Percentiles rank a stretch among this genome's conserved stretches.
Evolutionary conservation across 35 echinoderm and acorn worm species (phyloP).

Genomic region (Eucidaris tribuloides): DNA sequence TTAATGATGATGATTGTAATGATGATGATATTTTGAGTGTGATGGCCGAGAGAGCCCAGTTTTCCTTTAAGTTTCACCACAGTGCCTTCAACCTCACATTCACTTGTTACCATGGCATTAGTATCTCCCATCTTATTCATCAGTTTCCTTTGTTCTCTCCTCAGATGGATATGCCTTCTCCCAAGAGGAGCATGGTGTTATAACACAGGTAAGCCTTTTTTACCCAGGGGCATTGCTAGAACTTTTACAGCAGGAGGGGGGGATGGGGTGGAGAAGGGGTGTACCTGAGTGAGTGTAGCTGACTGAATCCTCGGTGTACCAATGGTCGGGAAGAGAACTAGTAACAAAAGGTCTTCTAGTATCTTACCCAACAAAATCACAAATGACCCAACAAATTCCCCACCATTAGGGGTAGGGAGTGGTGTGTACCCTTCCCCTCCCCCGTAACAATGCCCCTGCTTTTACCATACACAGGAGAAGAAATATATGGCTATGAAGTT

Average conservation of each 20-base stretch:
- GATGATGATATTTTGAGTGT: not conserved
- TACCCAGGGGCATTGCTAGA: not conserved
- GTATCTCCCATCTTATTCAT: not conserved
- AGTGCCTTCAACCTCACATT: not conserved
- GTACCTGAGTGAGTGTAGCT: not conserved
- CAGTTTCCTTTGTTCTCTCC: slow-evolving; percentile 4
- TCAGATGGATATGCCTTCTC: slow-evolving; percentile 98
- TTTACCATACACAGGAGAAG: no score
- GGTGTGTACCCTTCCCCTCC: no score
- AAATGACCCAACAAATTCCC: no score
- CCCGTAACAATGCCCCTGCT: no score
- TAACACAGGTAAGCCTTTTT: slow-evolving; percentile 74
- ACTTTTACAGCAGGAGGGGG: not conserved
- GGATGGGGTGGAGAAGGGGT: not conserved
- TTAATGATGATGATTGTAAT: not conserved
- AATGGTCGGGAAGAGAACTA: not conserved
- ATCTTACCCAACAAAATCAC: not conserved
- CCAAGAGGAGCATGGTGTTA: slow-evolving; percentile 98
- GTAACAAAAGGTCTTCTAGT: not conserved
- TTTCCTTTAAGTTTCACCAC: not conserved
- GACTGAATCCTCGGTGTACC: not conserved
- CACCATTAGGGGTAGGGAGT: no score
- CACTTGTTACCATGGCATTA: not conserved
- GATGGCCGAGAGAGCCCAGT: not conserved
- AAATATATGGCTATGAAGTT: no score